Evolutionary conservation across 2,797 vertebrate species (phyloP).

Genomic region (Mormyrus proboscirostris): DNA sequence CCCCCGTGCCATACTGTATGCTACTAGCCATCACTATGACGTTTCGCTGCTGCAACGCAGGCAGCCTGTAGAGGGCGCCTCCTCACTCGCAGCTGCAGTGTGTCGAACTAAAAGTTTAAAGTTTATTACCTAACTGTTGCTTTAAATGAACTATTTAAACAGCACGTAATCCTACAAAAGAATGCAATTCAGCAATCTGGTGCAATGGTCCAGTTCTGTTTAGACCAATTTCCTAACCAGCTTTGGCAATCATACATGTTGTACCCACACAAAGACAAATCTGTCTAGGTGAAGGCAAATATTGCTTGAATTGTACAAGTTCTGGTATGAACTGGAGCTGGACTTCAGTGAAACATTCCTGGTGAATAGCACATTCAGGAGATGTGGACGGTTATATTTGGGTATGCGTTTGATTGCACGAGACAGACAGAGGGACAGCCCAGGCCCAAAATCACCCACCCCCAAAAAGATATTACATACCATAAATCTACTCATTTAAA

Average conservation of each 20-base stretch:
- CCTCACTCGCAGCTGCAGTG: not conserved
- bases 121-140: not conserved
- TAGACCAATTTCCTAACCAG: not conserved
- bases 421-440: constrained; percentile 33
- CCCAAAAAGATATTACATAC: constrained; percentile 32
- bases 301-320: not conserved
- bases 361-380: constrained; percentile 3
- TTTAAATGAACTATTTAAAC: constrained; percentile 2
- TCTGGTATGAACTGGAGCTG: not conserved
- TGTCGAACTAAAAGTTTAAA: not conserved
- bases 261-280: not conserved
- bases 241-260: not conserved
- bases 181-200: not conserved
- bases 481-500: constrained; percentile 19
- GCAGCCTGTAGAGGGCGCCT: not conserved
- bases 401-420: constrained; percentile 24
- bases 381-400: constrained; percentile 8
- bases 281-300: not conserved
- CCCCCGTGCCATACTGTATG: constrained; percentile 18
- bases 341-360: not conserved
- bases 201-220: not conserved
- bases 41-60: not conserved
- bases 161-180: not conserved
- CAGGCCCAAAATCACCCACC: constrained; percentile 34
- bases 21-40: not conserved